phyloP scores from a whole-genome alignment of 2,888 invertebrate species.

The Drosophila nr. perissopoda region DNA sequence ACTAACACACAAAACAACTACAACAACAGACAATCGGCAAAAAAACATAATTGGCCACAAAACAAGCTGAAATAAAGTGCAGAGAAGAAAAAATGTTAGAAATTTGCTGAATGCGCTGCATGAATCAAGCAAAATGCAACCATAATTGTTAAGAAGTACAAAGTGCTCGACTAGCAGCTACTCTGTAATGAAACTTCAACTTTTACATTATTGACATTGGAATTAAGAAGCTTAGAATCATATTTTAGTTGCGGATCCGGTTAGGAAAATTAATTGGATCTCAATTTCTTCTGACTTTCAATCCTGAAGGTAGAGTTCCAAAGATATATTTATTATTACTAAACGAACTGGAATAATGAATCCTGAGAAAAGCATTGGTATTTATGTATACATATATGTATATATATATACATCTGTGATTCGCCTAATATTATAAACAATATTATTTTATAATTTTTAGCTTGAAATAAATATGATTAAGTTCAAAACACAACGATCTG shows the following conservation, averaged over 20 bases:
- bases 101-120: conserved; percentile 62
- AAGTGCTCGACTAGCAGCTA: conserved; percentile 5
- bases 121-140: conserved; percentile 19
- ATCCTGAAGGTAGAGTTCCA: not conserved
- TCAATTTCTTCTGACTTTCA: not conserved
- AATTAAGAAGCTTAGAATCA: not conserved
- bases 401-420: no score
- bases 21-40: conserved; percentile 4
- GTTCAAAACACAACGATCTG: not conserved
- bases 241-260: not conserved
- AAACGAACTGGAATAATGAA: not conserved
- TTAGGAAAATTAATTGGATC: not conserved
- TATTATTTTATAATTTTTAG: no score
- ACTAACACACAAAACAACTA: not conserved
- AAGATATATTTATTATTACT: not conserved
- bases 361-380: not conserved
- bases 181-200: not conserved
- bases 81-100: conserved; percentile 42
- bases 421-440: no score
- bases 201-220: not conserved
- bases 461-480: not conserved
- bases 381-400: not conserved
- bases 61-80: conserved; percentile 55
- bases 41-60: conserved; percentile 65
- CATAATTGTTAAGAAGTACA: not conserved